Evolutionary conservation across 2,113 vertebrate species (phyloP).

Genomic region (Brienomyrus longianalis): DNA sequence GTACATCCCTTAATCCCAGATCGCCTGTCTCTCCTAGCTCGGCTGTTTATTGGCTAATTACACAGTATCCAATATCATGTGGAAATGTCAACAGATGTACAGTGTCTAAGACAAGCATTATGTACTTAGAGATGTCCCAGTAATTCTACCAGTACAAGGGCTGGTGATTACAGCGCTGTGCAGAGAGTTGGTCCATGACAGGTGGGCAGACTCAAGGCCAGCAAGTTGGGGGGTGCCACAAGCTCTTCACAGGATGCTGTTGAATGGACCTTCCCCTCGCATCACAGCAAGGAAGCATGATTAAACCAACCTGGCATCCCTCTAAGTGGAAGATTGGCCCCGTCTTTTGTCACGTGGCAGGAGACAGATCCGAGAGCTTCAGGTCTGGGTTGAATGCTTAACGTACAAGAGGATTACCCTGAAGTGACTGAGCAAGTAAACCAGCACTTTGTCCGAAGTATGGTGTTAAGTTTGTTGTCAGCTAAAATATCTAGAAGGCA

Average conservation of each 20-base stretch:
- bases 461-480: not conserved
- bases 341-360: not conserved
- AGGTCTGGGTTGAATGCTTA: constrained; percentile 28
- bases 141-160: constrained; percentile 41
- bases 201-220: constrained; percentile 14
- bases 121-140: constrained; percentile 55
- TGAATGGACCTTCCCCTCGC: not conserved
- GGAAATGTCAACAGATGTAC: constrained; percentile 73
- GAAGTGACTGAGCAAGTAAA: constrained; percentile 6
- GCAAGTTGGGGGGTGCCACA: not conserved
- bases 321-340: not conserved
- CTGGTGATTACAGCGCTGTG: constrained; percentile 34
- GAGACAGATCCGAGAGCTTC: not conserved
- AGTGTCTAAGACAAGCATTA: constrained; percentile 66
- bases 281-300: not conserved
- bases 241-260: not conserved
- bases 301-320: not conserved
- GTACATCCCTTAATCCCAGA: constrained; percentile 61
- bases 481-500: not conserved
- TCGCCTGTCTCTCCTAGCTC: constrained; percentile 60
- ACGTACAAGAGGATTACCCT: constrained; percentile 38
- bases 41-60: constrained; percentile 58
- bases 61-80: constrained; percentile 51
- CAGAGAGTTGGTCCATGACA: constrained; percentile 8
- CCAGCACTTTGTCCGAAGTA: not conserved